Base-by-base conservation (phyloP, 2,797 vertebrate genomes). In the Acanthornis magna region DNA sequence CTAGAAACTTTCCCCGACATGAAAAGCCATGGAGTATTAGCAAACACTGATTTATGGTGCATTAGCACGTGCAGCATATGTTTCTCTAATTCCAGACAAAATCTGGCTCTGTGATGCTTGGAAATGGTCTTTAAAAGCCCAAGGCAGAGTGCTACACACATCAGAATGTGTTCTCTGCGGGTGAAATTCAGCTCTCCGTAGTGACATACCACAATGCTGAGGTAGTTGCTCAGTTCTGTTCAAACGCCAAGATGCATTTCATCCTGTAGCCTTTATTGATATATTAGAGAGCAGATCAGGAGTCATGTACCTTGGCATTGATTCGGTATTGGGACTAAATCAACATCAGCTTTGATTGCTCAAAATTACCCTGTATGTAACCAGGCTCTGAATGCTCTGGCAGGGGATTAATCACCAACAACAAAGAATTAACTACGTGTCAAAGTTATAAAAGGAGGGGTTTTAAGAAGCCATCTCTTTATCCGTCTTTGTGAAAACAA, bases 401-500 rank as follows among this genome's bases (percentile, higher is more conserved):
- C 78, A 93, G 81, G n/a, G 50, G 53, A 89, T 92, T 88, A 93
- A 88, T 91, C 65, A 80, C 29, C 3, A 10, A 12, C 68, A 88
- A 75, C 53, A 91, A 93, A 94, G 86, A 89, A 89, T 85, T 85
- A 91, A 71, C 71, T 65, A 71, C 4, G 6, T 51, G 82, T 75
- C 89, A 88, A 54, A 91, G 27, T 47, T 68, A 38, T 45, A 68
- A 92, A 95, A 94, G 72, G 63, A 95, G 19, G 26, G 16, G 16
- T 8, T 93, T 88, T 72, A 68, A 81, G 45, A 87, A 92, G 19
- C 61, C 53, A 36, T 34, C 54, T 77, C 91, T 89, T 83, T 62
- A 85, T 89, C 45, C 3, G 0, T 21, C 72, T 76, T 82, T 92
- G 40, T 95, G 88, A 94, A 95, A 96, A 96, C 86, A 93, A 95